These are phyloP conservation scores for Galagoides demidoff DNA, from an alignment of 2,797 vertebrate genomes.

Conservation along the genomic window DNA sequence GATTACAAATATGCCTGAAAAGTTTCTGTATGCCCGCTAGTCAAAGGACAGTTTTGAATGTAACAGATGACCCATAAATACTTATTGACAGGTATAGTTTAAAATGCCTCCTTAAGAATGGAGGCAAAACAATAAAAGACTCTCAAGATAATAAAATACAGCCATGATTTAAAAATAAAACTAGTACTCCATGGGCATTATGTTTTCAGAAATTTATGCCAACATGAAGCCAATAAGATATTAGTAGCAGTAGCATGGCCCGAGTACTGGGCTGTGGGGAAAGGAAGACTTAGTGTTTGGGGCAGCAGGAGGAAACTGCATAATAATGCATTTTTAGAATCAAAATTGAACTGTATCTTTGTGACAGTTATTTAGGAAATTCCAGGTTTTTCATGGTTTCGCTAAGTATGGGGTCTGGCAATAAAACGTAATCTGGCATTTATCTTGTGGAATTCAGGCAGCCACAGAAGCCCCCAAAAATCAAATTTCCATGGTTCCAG, in stretches of 20 bases:
- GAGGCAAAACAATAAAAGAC: neutral
- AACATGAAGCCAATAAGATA: neutral
- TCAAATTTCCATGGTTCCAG: conserved; percentile 86
- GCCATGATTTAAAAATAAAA: conserved; percentile 44
- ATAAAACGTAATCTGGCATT: conserved; percentile 82
- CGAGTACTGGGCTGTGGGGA: neutral
- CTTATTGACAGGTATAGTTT: neutral
- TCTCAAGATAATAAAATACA: conserved; percentile 16
- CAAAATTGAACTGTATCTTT: conserved; percentile 81
- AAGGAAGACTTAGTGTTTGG: neutral
- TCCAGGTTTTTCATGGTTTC: conserved; percentile 83
- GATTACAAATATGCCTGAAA: neutral
- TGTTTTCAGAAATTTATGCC: conserved; percentile 36
- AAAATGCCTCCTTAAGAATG: conserved; percentile 44
- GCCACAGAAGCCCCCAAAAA: conserved; percentile 85
- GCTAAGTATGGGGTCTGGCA: conserved; percentile 82
- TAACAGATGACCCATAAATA: conserved; percentile 27
- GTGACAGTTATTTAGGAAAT: conserved; percentile 77
- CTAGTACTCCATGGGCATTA: neutral
- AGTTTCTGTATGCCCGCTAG: neutral
- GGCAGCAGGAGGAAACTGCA: neutral
- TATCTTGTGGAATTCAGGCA: conserved; percentile 75
- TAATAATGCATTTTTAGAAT: conserved; percentile 58
- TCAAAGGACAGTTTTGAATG: neutral
- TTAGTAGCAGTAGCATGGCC: neutral